Conservation (phyloP, 2,888 invertebrate genomes). For the Apamea crenata region DNA sequence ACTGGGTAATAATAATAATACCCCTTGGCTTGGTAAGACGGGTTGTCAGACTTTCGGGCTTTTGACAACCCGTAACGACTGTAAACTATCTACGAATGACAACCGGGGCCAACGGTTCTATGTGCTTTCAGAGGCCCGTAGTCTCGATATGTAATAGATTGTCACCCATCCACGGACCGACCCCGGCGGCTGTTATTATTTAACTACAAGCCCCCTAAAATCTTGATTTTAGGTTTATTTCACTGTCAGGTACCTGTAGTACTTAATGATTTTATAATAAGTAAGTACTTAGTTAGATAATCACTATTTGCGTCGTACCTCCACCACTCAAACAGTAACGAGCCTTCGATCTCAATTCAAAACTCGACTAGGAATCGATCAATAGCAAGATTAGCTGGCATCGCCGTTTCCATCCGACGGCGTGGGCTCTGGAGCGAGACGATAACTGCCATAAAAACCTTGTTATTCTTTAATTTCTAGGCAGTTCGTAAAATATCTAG, state of each 20-base stretch:
- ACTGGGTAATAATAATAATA: not conserved
- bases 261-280: slow-evolving; percentile 15
- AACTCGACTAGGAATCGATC: slow-evolving; percentile 34
- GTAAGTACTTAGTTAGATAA: slow-evolving; percentile 3
- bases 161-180: not conserved
- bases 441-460: slow-evolving; percentile 34
- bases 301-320: slow-evolving; percentile 22
- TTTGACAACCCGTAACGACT: not conserved
- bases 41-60: not conserved
- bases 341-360: slow-evolving; percentile 35
- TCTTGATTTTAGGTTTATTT: not conserved
- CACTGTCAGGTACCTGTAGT: too few species aligned
- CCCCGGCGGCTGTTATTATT: not conserved
- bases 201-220: not conserved
- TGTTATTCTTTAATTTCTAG: slow-evolving; percentile 47
- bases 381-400: slow-evolving; percentile 36
- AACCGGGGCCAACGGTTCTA: too few species aligned
- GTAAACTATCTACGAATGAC: not conserved
- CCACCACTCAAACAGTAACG: slow-evolving; percentile 13
- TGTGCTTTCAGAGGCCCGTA: not conserved
- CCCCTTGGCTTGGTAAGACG: too few species aligned
- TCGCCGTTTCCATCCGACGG: slow-evolving; percentile 1
- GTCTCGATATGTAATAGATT: not conserved
- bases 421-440: slow-evolving; percentile 18
- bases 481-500: slow-evolving; percentile 19